Conservation (phyloP, 2,113 vertebrate species). For the Cyphomyrus plagiostoma region DNA sequence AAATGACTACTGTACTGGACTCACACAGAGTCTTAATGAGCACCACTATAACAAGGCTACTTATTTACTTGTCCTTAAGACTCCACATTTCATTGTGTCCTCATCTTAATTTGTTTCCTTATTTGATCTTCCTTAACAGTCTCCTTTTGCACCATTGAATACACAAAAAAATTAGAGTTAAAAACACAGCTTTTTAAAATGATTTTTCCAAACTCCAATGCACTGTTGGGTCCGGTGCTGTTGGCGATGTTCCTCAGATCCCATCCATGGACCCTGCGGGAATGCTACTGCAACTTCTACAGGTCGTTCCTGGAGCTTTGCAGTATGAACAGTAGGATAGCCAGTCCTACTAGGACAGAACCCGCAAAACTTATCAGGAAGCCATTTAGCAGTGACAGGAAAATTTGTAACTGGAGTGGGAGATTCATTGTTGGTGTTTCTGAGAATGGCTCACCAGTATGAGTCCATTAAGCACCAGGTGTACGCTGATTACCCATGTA, state of each 20-base stretch:
- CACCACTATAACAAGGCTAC: neutral
- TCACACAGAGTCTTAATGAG: neutral
- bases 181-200: neutral
- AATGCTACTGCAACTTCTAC: neutral
- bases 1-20: neutral
- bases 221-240: neutral
- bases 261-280: neutral
- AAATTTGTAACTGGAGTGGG: neutral
- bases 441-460: neutral
- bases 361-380: conserved; percentile 62
- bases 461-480: neutral
- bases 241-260: neutral
- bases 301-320: conserved; percentile 28
- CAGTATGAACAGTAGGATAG: conserved; percentile 26
- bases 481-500: neutral
- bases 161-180: neutral
- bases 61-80: neutral
- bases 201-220: neutral
- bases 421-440: neutral
- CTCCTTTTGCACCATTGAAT: neutral
- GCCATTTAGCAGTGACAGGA: conserved; percentile 54
- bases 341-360: conserved; percentile 33
- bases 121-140: neutral
- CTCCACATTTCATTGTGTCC: neutral
- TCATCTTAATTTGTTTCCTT: neutral